Evolutionary conservation across 1,140 invertebrate genomes (phyloP).

Genomic region (Spodoptera litura): DNA sequence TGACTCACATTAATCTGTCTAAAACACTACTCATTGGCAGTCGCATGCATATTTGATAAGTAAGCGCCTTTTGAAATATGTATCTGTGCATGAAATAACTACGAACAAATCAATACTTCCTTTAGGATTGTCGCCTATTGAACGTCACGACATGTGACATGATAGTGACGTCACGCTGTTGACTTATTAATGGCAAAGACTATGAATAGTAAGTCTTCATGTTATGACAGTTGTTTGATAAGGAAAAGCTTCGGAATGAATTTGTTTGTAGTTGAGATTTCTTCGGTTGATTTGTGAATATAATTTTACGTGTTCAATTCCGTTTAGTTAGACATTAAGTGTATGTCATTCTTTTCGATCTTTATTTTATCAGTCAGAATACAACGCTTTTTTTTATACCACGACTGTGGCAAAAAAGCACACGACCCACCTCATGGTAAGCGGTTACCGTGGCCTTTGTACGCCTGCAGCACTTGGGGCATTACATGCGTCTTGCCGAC

Average conservation of each 20-base stretch:
- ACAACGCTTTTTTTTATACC: too few relatives aligned
- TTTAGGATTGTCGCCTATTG: conserved; percentile 21
- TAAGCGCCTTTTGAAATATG: conserved; percentile 25
- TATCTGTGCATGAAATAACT: conserved; percentile 20
- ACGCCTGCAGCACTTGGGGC: too few relatives aligned
- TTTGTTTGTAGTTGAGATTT: neutral
- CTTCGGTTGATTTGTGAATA: too few relatives aligned
- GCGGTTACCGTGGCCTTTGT: too few relatives aligned
- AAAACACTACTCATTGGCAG: conserved; percentile 26
- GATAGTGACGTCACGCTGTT: conserved; percentile 21
- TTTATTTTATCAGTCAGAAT: too few relatives aligned
- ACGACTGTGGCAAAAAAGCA: too few relatives aligned
- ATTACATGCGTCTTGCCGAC: too few relatives aligned
- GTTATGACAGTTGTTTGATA: neutral
- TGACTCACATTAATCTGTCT: conserved; percentile 27
- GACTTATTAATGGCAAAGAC: conserved; percentile 17
- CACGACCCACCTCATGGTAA: too few relatives aligned
- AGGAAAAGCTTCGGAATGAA: neutral
- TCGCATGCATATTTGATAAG: conserved; percentile 13
- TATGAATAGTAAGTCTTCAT: neutral
- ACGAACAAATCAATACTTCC: conserved; percentile 18
- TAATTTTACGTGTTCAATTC: too few relatives aligned
- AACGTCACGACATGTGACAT: conserved; percentile 26
- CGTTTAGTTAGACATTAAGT: too few relatives aligned
- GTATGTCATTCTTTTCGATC: too few relatives aligned